Conservation (phyloP, 2,797 vertebrate genomes). For the Merluccius polli region DNA sequence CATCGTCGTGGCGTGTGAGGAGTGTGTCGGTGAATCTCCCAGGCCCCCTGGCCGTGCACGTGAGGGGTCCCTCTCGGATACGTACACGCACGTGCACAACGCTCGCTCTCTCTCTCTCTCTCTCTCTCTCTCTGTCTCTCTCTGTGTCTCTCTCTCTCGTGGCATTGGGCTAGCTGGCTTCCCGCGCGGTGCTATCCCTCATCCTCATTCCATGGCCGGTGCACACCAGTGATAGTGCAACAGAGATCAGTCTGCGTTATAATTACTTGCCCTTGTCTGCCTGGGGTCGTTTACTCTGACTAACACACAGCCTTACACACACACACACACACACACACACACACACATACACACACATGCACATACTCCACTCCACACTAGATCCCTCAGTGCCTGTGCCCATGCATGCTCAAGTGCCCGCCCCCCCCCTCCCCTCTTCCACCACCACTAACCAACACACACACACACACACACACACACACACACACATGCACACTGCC, state of each 20-base stretch:
- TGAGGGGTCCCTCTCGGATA: constrained; percentile 24
- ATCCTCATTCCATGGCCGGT: constrained; percentile 44
- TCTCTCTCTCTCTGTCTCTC: neutral
- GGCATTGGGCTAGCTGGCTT: constrained; percentile 19
- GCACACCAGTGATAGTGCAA: constrained; percentile 36
- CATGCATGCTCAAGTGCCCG: neutral
- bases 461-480: too few relatives aligned
- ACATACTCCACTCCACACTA: neutral
- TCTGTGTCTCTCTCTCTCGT: neutral
- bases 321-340: too few relatives aligned
- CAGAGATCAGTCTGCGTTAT: constrained; percentile 54
- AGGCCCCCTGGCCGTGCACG: constrained; percentile 29
- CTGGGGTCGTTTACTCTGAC: constrained; percentile 46
- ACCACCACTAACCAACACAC: neutral
- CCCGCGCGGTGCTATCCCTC: constrained; percentile 39
- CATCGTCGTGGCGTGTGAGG: constrained; percentile 58
- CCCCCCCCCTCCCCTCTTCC: constrained; percentile 3
- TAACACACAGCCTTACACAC: neutral
- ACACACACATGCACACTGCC: constrained; percentile 21
- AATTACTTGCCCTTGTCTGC: constrained; percentile 67
- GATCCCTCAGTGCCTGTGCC: neutral
- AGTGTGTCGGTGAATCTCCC: constrained; percentile 56
- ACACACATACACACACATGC: too few relatives aligned
- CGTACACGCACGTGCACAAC: constrained; percentile 9
- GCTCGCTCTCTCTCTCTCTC: neutral